Evolutionary conservation across 2,113 vertebrate genomes (phyloP).

Genomic region (Pedetes capensis): DNA sequence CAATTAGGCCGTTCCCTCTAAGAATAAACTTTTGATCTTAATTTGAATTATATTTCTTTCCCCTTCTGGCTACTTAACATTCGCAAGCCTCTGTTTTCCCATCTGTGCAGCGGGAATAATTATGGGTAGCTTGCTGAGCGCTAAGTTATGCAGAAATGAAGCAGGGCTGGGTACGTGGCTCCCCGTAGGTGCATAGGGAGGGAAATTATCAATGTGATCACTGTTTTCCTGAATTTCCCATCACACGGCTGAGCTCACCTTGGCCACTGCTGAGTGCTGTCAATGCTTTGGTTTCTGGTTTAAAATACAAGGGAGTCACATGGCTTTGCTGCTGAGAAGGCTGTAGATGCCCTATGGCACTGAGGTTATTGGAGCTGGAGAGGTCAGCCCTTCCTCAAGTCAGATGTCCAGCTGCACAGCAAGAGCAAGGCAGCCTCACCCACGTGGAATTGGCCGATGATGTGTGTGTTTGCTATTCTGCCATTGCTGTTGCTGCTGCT

Average conservation of each 20-base stretch:
- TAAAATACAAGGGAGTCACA: neutral
- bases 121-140: too few relatives aligned
- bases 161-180: accelerated
- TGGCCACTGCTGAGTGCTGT: neutral
- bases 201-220: accelerated
- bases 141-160: neutral
- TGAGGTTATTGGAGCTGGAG: neutral
- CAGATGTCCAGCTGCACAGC: accelerated
- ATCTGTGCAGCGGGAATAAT: neutral
- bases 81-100: neutral
- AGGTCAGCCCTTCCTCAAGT: accelerated
- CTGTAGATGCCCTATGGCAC: neutral
- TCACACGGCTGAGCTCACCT: neutral
- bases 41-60: neutral
- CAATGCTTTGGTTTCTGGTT: neutral
- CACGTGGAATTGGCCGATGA: neutral
- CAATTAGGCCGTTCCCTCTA: neutral
- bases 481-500: neutral
- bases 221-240: neutral
- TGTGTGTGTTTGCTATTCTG: neutral
- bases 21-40: conserved; percentile 2
- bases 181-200: accelerated
- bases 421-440: neutral
- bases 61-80: neutral
- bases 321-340: neutral